These are phyloP conservation scores for Oryzias javanicus DNA, from an alignment of 2,113 vertebrate genomes.

Conservation along the genomic window DNA sequence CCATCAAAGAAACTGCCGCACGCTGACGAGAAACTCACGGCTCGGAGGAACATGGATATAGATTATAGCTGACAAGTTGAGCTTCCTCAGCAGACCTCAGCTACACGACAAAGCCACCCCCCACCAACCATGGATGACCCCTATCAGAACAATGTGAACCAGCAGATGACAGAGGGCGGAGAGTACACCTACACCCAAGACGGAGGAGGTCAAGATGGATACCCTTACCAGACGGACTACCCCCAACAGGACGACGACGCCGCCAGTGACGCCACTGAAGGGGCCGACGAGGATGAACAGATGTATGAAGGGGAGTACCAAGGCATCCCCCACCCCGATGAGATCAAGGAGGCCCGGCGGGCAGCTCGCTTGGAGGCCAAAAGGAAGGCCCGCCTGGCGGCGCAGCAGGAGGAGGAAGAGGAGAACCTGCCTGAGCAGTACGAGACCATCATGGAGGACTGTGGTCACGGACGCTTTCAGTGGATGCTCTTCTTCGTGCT, in stretches of 20 bases:
- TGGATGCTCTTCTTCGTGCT: conserved; percentile 93
- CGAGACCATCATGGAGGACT: conserved; percentile 94
- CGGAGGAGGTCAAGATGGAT: conserved; percentile 73
- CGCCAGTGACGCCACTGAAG: conserved; percentile 92
- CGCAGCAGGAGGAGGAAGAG: conserved; percentile 81
- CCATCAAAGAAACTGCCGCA: conserved; percentile 14
- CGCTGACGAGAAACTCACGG: conserved; percentile 24
- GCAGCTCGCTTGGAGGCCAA: conserved; percentile 84
- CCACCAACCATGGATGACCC: conserved; percentile 80
- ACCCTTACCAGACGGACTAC: conserved; percentile 80
- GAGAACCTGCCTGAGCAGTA: conserved; percentile 91
- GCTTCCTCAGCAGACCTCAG: conserved; percentile 31
- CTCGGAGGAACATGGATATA: conserved; percentile 68
- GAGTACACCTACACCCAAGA: conserved; percentile 78
- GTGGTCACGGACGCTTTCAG: conserved; percentile 95
- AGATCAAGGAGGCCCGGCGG: conserved; percentile 83
- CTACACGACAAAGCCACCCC: conserved; percentile 38
- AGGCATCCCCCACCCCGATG: conserved; percentile 93
- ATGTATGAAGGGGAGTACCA: conserved; percentile 99
- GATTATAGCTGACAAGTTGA: conserved; percentile 55
- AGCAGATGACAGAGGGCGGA: conserved; percentile 76
- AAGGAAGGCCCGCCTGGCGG: conserved; percentile 86
- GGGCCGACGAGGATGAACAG: conserved; percentile 92
- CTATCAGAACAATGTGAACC: conserved; percentile 80
- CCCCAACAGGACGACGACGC: conserved; percentile 84